A percentile compares a stretch with the other conserved stretches of the same genome.
phyloP scores from a whole-genome alignment of 2,888 invertebrate species.

The Poecilus cupreus region DNA sequence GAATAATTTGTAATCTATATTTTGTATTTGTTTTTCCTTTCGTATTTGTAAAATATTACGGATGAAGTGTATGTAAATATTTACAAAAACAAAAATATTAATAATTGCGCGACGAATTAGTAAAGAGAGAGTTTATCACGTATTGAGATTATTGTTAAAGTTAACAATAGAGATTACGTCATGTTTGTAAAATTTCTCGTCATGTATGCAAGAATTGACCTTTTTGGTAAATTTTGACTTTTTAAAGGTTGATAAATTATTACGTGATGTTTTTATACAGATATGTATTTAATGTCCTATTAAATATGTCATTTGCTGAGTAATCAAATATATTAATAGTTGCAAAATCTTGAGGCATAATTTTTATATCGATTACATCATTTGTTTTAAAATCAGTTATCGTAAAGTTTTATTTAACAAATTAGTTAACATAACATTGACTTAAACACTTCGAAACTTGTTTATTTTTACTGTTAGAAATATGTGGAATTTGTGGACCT shows the following conservation, averaged over 20 bases:
- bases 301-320: slow-evolving; percentile 23
- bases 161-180: slow-evolving; percentile 21
- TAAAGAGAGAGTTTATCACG: slow-evolving; percentile 20
- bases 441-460: too few relatives aligned
- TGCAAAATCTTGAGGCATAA: slow-evolving; percentile 4
- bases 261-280: not conserved
- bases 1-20: too few relatives aligned
- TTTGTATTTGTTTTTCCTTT: too few relatives aligned
- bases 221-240: slow-evolving; percentile 31
- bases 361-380: slow-evolving; percentile 9
- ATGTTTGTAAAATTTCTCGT: slow-evolving; percentile 6
- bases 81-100: too few relatives aligned
- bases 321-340: slow-evolving; percentile 7
- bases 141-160: not conserved
- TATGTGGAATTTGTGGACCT: not conserved
- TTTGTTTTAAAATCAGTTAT: too few relatives aligned
- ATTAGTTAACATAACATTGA: slow-evolving; percentile 9
- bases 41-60: not conserved
- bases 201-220: slow-evolving; percentile 24
- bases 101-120: not conserved
- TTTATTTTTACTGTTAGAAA: not conserved
- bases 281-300: not conserved
- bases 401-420: not conserved
- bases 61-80: slow-evolving; percentile 10
- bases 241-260: slow-evolving; percentile 9